A percentile compares a stretch with the other conserved stretches of the same genome.
phyloP scores from a whole-genome alignment of 1,140 invertebrate genomes.

The Anastrepha ludens region DNA sequence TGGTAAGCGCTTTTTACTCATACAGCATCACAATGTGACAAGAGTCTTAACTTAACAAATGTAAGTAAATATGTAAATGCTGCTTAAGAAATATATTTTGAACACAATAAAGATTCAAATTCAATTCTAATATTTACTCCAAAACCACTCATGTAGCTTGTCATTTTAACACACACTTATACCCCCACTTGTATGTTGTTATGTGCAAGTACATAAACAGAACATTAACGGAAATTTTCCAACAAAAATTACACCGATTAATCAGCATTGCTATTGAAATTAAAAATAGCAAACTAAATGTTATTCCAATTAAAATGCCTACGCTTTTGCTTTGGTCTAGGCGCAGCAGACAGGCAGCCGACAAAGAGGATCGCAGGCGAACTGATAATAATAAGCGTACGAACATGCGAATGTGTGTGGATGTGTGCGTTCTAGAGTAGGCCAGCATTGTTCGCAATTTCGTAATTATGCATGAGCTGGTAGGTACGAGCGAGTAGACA shows the following conservation, averaged over 20 bases:
- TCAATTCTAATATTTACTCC: no score
- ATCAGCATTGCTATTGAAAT: conserved; percentile 42
- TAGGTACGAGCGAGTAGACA: not conserved
- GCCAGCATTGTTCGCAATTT: not conserved
- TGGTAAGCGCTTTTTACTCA: no score
- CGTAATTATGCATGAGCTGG: conserved; percentile 16
- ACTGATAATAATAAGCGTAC: not conserved
- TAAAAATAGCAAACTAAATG: not conserved
- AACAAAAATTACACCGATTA: conserved; percentile 33
- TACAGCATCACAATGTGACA: no score
- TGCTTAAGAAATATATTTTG: no score
- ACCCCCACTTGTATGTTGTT: no score
- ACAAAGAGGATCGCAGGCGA: conserved; percentile 22
- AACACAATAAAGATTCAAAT: no score
- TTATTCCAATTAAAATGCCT: conserved; percentile 38
- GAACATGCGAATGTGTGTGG: not conserved
- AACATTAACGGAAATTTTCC: conserved; percentile 13
- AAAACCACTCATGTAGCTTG: no score
- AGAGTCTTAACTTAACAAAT: no score
- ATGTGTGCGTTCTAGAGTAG: conserved; percentile 9
- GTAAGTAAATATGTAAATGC: no score
- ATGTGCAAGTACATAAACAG: not conserved
- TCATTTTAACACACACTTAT: no score
- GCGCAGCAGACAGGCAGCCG: not conserved
- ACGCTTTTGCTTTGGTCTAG: not conserved